Base-by-base conservation (phyloP, 2,113 vertebrate genomes). In the Nannobrachium achirus region DNA sequence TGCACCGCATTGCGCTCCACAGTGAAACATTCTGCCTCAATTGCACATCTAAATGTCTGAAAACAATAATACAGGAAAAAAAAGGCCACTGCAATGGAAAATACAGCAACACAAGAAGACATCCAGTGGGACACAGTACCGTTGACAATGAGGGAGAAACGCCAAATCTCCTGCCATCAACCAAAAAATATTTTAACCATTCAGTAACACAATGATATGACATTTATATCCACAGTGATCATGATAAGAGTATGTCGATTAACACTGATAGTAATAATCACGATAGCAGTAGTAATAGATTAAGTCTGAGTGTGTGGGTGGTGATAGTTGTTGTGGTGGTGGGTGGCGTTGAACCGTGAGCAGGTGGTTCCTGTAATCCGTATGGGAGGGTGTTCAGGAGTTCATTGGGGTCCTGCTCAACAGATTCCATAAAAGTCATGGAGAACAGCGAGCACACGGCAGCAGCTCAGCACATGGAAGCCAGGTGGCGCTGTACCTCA, bases 61-160 rank as follows among this genome's bases (percentile, higher is more conserved):
- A 85, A 81, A 84, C 46, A 70, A 77, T 48, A 62, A 67, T 42
- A 88, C 74, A 83, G 76, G n/a, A n/a, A n/a, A n/a, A n/a, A 88
- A 89, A 33, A 87, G 86, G 91, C 87, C 91, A 90, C 89, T 74
- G 86, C 86, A 89, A 89, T 80, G 83, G 67, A 88, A n/a, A 79
- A 82, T 81, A 86, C 78, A 91, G 77, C 78, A 78, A 86, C 52
- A 84, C 72, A 82, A 80, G 53, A 82, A 80, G 53, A 89, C 85
- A 89, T 91, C 84, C 84, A 84, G 83, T 81, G 83, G 77, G 76
- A 76, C 60, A 78, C 48, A 79, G 87, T 85, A 90, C 86, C 84
- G 71, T 65, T 61, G 61, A 78, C 25, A 83, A 79, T 72, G 42
- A 76, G 69, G 51, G 74, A 60, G 72, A 56, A n/a, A n/a, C n/a